Evolutionary conservation across 2,113 vertebrate genomes (phyloP).

Genomic region (Aplodontia rufa): DNA sequence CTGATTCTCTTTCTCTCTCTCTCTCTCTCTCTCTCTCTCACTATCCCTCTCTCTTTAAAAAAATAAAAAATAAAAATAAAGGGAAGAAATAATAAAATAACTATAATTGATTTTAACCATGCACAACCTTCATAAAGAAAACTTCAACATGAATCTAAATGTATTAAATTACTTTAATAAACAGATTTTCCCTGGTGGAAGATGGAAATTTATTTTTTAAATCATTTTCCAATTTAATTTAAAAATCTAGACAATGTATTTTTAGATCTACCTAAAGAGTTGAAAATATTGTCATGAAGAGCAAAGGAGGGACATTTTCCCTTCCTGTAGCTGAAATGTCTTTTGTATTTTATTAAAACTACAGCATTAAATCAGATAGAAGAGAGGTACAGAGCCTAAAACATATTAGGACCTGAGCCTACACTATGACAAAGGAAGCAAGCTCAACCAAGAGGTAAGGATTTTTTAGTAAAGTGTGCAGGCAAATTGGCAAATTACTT

Average conservation of each 20-base stretch:
- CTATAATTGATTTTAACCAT: background rate
- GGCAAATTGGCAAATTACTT: background rate
- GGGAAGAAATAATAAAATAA: background rate
- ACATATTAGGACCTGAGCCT: background rate
- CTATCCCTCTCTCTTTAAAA: no score
- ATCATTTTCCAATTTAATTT: slow-evolving; percentile 12
- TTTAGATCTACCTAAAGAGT: background rate
- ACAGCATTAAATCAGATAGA: background rate
- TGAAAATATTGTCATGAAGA: slow-evolving; percentile 17
- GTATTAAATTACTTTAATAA: slow-evolving; percentile 35
- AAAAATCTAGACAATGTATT: background rate
- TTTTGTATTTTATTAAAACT: slow-evolving; percentile 24
- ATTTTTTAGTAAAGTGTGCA: background rate
- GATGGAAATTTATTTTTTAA: slow-evolving; percentile 3
- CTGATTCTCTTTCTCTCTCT: no score
- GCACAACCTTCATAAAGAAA: background rate
- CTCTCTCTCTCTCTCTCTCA: no score
- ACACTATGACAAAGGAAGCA: background rate
- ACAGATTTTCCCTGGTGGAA: background rate
- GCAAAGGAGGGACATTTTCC: background rate
- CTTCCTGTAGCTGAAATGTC: background rate
- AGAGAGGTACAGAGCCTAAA: background rate
- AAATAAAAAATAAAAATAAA: no score
- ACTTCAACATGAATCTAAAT: background rate
- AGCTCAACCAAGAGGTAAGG: background rate